Evolutionary conservation across 2,888 invertebrate genomes (phyloP), one percentile per base, ranked within the genome.

Genomic region (Amiota communis): DNA sequence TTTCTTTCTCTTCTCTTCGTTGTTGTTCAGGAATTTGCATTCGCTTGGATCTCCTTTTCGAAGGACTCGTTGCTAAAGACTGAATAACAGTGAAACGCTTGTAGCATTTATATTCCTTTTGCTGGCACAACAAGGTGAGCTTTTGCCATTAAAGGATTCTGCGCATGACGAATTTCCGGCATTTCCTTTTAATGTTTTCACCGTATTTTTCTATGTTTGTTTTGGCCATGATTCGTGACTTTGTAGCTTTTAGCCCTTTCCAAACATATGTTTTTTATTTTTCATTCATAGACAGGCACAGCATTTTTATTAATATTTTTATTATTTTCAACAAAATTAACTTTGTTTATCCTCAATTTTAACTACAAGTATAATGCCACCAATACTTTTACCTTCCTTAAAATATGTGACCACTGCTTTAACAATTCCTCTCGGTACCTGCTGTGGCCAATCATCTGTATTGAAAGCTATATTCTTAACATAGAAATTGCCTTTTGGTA

Each of bases 381-480:
- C 87, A 10, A 86, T 80, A 71, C 76, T 79, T 6, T 79, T 76
- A 11, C 77, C 85, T 0, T 23, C 79, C 15, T 77, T 85, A 20
- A 76, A 85, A 73, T 87, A 85, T 0, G 79, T 87, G 0, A 86
- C 73, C 0, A 86, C 81, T 1, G 81, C 80, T 69, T 87, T 87
- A 20, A 87, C 70, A 47, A 81, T 77, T 15, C 87, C 87, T 2
- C 85, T 82, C 0, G 86, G 87, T 71, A 87, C 80, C 65, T 85
- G 85, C 48, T 81, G 80, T 8, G 87, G 87, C 87, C 87, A 87
- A 12, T 81, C 78, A 0, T 84, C 76, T 0, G 85, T 86, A 20
- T 87, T 83, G 48, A 87, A 78, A 0, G 76, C 20, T 0, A 87
- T 73, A 9, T 78, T 78, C 15, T 82, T 86, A 1, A 87, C 72